Conservation (phyloP, 1,140 invertebrate genomes). For the Pachyrhynchus sulphureomaculatus region DNA sequence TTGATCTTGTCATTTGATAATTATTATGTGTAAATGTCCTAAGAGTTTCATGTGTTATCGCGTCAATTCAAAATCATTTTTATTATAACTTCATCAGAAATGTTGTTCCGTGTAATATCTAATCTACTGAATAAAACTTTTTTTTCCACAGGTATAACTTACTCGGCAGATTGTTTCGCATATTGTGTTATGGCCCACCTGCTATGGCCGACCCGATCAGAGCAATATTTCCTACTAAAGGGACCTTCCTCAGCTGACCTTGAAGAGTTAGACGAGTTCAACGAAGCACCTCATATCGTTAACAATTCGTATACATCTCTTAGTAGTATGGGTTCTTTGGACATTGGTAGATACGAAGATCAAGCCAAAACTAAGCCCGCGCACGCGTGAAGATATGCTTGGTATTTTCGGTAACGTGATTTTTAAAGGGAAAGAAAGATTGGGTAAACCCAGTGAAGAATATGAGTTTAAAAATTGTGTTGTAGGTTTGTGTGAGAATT, state of each 20-base stretch:
- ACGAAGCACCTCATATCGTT: constrained; percentile 85
- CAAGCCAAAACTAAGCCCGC: constrained; percentile 41
- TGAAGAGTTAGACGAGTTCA: constrained; percentile 88
- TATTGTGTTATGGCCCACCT: constrained; percentile 93
- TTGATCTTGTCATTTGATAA: too few relatives aligned
- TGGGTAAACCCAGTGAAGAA: too few relatives aligned
- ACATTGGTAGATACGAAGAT: constrained; percentile 47
- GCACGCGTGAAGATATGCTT: constrained; percentile 29
- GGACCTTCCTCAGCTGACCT: constrained; percentile 62
- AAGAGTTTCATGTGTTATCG: too few relatives aligned
- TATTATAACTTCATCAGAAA: too few relatives aligned
- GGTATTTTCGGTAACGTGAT: neutral
- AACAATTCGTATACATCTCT: constrained; percentile 59
- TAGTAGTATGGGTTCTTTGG: constrained; percentile 44
- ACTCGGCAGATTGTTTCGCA: constrained; percentile 90
- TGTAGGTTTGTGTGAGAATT: too few relatives aligned
- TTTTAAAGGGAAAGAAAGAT: neutral
- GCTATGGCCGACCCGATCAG: constrained; percentile 87
- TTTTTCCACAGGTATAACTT: constrained; percentile 77
- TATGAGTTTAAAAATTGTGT: too few relatives aligned
- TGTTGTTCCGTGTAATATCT: too few relatives aligned
- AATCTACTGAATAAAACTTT: too few relatives aligned
- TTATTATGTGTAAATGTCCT: too few relatives aligned
- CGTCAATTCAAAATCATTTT: too few relatives aligned
- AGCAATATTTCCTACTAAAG: constrained; percentile 85